Percentiles rank a stretch among this genome's conserved stretches.
phyloP scores from a whole-genome alignment of 2,888 invertebrate species.

The Brachynemurus nebulosus region DNA sequence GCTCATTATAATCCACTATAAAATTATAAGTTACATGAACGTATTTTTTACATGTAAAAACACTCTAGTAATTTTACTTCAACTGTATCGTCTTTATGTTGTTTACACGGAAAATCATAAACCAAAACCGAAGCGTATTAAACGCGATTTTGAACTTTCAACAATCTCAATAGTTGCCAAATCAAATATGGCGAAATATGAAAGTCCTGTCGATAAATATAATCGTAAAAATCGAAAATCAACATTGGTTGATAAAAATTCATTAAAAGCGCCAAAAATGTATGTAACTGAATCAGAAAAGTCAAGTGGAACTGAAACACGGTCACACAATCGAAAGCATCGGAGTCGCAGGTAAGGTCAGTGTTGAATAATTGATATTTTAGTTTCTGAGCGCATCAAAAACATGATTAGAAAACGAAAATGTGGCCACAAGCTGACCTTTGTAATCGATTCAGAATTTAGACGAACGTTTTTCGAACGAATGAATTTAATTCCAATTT shows the following conservation, averaged over 20 bases:
- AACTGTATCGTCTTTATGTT: constrained; percentile 71
- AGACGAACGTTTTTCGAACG: no score
- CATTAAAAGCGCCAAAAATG: neutral
- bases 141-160: constrained; percentile 28
- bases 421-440: no score
- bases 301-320: neutral
- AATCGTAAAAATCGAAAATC: neutral
- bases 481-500: no score
- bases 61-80: constrained; percentile 73
- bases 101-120: constrained; percentile 54
- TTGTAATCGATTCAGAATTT: no score
- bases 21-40: constrained; percentile 88
- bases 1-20: constrained; percentile 73
- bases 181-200: constrained; percentile 18
- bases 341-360: no score
- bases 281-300: neutral
- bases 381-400: no score
- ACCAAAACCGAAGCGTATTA: constrained; percentile 25
- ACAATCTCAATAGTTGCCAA: constrained; percentile 41
- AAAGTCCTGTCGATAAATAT: neutral
- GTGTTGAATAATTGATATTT: no score
- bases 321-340: neutral
- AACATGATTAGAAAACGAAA: no score
- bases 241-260: neutral
- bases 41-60: constrained; percentile 93